Percentiles rank a stretch among this genome's conserved stretches.
Conservation (phyloP, 2,113 vertebrate species). For the Nothoprocta pentlandii region DNA sequence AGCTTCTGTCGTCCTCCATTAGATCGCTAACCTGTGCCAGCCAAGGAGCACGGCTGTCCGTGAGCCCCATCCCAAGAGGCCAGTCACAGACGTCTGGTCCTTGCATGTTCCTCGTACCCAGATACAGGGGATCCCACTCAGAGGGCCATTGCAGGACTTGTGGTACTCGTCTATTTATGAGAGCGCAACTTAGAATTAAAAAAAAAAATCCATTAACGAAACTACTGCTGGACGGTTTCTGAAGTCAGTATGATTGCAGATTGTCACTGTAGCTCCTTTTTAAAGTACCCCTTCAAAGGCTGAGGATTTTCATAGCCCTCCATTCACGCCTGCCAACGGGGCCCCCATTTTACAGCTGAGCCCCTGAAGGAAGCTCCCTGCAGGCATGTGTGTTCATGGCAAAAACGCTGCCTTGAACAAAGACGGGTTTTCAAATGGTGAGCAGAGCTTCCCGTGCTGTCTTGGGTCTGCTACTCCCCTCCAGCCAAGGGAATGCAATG, state of each 20-base stretch:
- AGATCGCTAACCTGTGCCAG: not conserved
- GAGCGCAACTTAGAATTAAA: not conserved
- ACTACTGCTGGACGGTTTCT: not conserved
- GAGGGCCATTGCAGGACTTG: not conserved
- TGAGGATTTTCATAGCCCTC: not conserved
- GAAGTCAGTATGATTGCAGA: not conserved
- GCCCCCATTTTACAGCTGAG: not conserved
- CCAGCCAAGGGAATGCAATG: not conserved
- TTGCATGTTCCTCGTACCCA: not conserved
- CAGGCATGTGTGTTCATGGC: not conserved
- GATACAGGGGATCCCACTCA: not conserved
- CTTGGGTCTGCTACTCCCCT: not conserved
- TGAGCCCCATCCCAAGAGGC: not conserved
- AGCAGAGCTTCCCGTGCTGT: not conserved
- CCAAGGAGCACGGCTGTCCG: not conserved
- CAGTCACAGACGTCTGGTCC: not conserved
- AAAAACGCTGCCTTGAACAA: slow-evolving; percentile 19
- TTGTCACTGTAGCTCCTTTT: slow-evolving; percentile 5
- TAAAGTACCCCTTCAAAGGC: slow-evolving; percentile 15
- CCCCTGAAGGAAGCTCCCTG: not conserved
- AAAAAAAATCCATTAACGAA: not conserved
- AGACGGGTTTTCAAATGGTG: not conserved
- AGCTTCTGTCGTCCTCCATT: not conserved
- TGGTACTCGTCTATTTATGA: not conserved
- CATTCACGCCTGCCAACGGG: not conserved